Percentiles rank a stretch among this genome's conserved stretches.
These are phyloP conservation scores for Mobula birostris DNA, from an alignment of 2,113 vertebrate species.

Conservation along the genomic window DNA sequence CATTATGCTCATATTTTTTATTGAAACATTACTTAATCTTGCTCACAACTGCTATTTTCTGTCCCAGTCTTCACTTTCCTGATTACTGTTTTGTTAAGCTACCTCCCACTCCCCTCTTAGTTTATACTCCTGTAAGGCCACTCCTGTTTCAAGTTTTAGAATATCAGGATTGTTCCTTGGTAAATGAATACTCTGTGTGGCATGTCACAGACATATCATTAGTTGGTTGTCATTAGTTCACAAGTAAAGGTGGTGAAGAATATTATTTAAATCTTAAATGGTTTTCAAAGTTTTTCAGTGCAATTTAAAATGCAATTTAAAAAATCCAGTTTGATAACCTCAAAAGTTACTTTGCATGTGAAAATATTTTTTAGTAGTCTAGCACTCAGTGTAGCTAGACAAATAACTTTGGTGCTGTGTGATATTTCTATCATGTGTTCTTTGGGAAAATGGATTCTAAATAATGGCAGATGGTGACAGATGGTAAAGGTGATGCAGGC, in stretches of 20 bases:
- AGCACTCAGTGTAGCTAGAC: conserved; percentile 83
- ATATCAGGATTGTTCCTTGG: background rate
- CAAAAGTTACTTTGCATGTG: background rate
- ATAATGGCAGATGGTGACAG: conserved; percentile 99
- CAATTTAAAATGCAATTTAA: background rate
- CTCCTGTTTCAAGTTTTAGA: too few species aligned
- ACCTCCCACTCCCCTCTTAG: too few species aligned
- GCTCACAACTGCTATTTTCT: too few species aligned
- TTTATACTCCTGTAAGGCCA: too few species aligned
- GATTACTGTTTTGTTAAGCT: too few species aligned
- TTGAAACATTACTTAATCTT: too few species aligned
- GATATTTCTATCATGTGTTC: conserved; percentile 98
- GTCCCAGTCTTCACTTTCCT: too few species aligned
- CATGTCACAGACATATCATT: background rate
- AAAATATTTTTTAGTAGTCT: conserved; percentile 44
- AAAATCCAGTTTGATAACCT: background rate
- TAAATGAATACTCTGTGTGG: background rate
- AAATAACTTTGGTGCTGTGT: conserved; percentile 98
- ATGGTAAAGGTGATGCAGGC: conserved; percentile 99
- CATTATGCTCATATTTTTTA: too few species aligned
- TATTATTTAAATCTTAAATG: background rate
- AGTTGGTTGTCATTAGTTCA: background rate
- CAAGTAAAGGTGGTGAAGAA: background rate
- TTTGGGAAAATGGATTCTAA: conserved; percentile 95
- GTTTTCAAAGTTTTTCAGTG: background rate